phyloP scores from a whole-genome alignment of 2,113 vertebrate genomes.

The Oncorhynchus tshawytscha region DNA sequence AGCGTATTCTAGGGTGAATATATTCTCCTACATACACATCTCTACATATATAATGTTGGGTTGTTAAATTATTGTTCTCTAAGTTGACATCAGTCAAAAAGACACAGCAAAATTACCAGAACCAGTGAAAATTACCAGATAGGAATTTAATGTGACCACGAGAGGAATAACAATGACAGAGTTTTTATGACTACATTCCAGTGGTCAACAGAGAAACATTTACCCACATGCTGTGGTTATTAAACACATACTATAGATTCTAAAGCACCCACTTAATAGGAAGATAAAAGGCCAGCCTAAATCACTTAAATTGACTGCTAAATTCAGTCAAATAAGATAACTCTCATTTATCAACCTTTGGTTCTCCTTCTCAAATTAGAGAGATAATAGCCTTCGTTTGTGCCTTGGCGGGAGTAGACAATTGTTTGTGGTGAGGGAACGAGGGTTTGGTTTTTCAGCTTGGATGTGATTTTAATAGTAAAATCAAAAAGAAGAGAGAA shows the following conservation, averaged over 20 bases:
- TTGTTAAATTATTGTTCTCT: not conserved
- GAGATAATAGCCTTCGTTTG: conserved; percentile 41
- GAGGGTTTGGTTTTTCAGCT: conserved; percentile 39
- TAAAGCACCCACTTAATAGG: conserved; percentile 18
- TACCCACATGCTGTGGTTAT: conserved; percentile 23
- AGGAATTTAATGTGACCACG: conserved; percentile 26
- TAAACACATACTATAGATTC: conserved; percentile 28
- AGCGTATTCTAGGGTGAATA: too few relatives aligned
- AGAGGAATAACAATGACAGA: conserved; percentile 21
- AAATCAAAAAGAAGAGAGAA: conserved; percentile 39
- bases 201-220: conserved; percentile 13
- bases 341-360: conserved; percentile 57
- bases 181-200: conserved; percentile 17
- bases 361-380: conserved; percentile 44
- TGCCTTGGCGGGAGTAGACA: conserved; percentile 35
- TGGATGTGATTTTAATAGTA: conserved; percentile 53
- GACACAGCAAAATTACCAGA: conserved; percentile 27
- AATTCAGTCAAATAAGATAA: conserved; percentile 51
- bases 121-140: conserved; percentile 25
- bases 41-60: not conserved
- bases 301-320: conserved; percentile 47
- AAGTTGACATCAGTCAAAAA: conserved; percentile 18
- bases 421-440: conserved; percentile 54
- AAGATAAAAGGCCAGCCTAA: conserved; percentile 16
- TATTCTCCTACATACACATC: not conserved